phyloP scores from a whole-genome alignment of 2,113 vertebrate genomes.

The Eretmochelys imbricata region DNA sequence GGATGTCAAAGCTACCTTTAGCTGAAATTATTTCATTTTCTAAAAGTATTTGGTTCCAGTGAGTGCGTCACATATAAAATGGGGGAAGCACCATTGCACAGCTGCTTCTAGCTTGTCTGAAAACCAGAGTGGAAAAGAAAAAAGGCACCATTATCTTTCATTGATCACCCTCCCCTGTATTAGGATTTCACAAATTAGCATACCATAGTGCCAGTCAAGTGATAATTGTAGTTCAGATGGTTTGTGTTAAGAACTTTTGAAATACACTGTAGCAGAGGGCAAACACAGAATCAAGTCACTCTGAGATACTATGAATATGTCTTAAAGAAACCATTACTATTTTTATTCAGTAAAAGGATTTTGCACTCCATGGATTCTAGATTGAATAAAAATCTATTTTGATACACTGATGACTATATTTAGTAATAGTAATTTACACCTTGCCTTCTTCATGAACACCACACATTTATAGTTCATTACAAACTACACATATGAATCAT shows the following conservation, averaged over 20 bases:
- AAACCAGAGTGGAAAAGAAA: accelerated
- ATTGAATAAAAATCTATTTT: not conserved
- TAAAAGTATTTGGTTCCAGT: not conserved
- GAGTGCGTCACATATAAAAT: not conserved
- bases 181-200: not conserved
- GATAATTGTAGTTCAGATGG: not conserved
- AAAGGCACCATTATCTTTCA: not conserved
- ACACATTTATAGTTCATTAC: not conserved
- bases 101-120: not conserved
- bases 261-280: not conserved
- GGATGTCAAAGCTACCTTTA: not conserved
- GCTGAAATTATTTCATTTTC: not conserved
- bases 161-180: not conserved
- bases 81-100: not conserved
- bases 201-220: not conserved
- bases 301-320: not conserved
- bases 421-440: not conserved
- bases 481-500: not conserved
- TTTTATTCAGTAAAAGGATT: not conserved
- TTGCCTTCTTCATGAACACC: not conserved
- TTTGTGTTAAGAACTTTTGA: not conserved
- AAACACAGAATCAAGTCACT: not conserved
- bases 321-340: not conserved
- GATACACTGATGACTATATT: not conserved
- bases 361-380: not conserved